A percentile compares a stretch with the other conserved stretches of the same genome.
Evolutionary conservation across 2,888 invertebrate species (phyloP).

Genomic region (Hetaerina titia): DNA sequence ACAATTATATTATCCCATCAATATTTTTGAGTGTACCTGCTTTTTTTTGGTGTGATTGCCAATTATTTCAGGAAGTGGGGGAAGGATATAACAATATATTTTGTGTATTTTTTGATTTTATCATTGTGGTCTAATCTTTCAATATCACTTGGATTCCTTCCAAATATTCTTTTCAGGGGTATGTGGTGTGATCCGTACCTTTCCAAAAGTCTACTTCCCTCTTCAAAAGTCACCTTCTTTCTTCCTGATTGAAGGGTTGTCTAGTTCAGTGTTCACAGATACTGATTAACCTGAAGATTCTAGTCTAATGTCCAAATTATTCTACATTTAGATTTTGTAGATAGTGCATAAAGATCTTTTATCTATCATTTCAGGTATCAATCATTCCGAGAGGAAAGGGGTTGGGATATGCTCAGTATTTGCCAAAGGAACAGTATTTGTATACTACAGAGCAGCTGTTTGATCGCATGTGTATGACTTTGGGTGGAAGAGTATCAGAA

Average conservation of each 20-base stretch:
- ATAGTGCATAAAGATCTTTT: neutral
- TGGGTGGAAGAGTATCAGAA: conserved; percentile 98
- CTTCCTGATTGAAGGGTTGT: neutral
- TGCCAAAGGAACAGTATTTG: conserved; percentile 98
- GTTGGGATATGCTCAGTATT: conserved; percentile 98
- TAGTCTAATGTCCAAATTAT: neutral
- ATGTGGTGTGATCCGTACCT: too few species aligned
- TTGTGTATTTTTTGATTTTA: too few species aligned
- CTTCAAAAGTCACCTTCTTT: too few species aligned
- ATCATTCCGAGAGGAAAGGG: conserved; percentile 99
- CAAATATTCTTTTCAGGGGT: too few species aligned
- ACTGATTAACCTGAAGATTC: neutral
- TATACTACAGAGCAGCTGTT: conserved; percentile 98
- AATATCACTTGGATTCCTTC: too few species aligned
- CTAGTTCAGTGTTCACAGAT: neutral
- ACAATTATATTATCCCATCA: too few species aligned
- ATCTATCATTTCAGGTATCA: conserved; percentile 82
- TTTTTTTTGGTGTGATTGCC: too few species aligned
- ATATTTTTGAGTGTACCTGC: too few species aligned
- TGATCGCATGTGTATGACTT: conserved; percentile 99
- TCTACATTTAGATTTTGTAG: neutral
- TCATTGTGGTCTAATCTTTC: too few species aligned
- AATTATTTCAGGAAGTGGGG: too few species aligned
- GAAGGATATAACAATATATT: too few species aligned
- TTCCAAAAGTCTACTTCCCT: too few species aligned